phyloP scores from a whole-genome alignment of 2,888 invertebrate species.

The Tenthredo amoena region DNA sequence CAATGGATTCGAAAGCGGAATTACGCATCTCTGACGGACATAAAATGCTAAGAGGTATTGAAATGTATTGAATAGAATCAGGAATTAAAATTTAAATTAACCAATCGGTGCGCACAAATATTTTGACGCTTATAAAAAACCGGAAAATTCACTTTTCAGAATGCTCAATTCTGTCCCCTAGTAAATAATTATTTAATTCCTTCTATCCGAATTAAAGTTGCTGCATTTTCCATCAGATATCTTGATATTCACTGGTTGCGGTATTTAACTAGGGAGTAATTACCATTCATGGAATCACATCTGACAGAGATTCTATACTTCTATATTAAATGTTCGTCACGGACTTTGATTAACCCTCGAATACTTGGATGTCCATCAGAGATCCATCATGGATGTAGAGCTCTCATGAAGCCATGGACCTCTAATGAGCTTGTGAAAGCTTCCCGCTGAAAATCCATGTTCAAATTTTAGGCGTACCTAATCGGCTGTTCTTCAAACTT shows the following conservation, averaged over 20 bases:
- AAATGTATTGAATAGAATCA: not conserved
- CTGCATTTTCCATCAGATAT: not conserved
- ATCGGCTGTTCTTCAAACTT: not conserved
- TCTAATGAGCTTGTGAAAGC: not conserved
- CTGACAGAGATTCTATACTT: not conserved
- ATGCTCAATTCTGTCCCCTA: no score
- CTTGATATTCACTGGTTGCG: not conserved
- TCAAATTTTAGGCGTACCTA: not conserved
- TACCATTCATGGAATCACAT: not conserved
- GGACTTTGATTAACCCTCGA: not conserved
- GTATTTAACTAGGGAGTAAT: not conserved
- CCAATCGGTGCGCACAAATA: not conserved
- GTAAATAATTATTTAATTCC: no score
- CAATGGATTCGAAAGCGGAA: not conserved
- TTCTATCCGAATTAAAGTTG: not conserved
- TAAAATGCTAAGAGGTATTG: not conserved
- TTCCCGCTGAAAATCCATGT: not conserved
- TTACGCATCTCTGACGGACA: not conserved
- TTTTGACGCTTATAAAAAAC: no score
- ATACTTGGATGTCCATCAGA: slow-evolving; percentile 1
- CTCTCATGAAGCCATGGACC: not conserved
- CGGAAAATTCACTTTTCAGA: no score
- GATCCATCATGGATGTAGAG: not conserved
- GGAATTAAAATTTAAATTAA: not conserved
- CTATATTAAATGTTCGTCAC: not conserved